Evolutionary conservation across 1,140 invertebrate species (phyloP).

Genomic region (Nylanderia fulva): DNA sequence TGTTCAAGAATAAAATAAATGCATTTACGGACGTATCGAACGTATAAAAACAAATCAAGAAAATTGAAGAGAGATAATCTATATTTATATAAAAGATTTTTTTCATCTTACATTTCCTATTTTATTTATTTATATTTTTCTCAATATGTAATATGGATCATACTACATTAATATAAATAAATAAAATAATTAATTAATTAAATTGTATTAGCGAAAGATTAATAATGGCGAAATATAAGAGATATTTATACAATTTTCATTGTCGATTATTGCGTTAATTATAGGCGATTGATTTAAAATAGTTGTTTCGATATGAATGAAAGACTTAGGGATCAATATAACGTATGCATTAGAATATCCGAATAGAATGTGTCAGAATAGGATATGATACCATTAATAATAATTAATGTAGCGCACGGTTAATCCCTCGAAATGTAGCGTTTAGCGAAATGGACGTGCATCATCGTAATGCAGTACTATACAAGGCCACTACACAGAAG

Average conservation of each 20-base stretch:
- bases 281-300: conserved; percentile 33
- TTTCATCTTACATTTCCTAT: not conserved
- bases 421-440: conserved; percentile 62
- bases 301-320: conserved; percentile 40
- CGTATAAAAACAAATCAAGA: not conserved
- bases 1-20: not conserved
- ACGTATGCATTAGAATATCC: conserved; percentile 56
- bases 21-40: conserved; percentile 12
- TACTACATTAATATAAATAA: not conserved
- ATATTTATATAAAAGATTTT: not conserved
- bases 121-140: not conserved
- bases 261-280: not conserved
- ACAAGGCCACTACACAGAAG: conserved; percentile 21
- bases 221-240: not conserved
- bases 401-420: conserved; percentile 61
- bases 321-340: conserved; percentile 50
- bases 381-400: conserved; percentile 63
- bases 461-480: conserved; percentile 62
- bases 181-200: not conserved
- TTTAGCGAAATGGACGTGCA: conserved; percentile 60
- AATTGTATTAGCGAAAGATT: not conserved
- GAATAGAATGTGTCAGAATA: conserved; percentile 63
- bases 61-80: not conserved
- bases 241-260: not conserved
- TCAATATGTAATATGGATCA: not conserved